Evolutionary conservation across 2,888 invertebrate species (phyloP), one percentile per base, ranked within the genome.

Genomic region (Protophormia terraenovae): DNA sequence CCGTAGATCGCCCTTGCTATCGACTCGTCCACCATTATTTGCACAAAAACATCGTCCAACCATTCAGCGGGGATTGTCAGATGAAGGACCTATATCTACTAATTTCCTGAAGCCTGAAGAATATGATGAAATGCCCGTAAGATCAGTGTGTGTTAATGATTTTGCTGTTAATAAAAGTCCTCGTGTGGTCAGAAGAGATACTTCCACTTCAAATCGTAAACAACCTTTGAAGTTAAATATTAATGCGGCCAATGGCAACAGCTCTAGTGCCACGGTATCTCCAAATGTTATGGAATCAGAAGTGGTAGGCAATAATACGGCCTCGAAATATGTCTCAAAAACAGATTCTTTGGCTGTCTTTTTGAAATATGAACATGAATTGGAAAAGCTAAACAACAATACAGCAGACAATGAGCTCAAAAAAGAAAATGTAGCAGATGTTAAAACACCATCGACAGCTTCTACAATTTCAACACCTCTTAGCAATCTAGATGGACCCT

Each of bases 81-180:
- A 93, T 79, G 93, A 93, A 84, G 93, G 93, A 2, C 93, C 93
- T 60, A 93, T 93, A 78, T 93, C 93, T 0, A 90, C 88, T 2
- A 93, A 91, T 81, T 93, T 93, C 81, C 89, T 93, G 14, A 93
- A 92, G 83, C 91, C 93, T 0, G 92, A 93, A 84, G 93, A 93
- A 78, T 93, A 89, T 71, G 93, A 93, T 64, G 93, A 93, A 87
- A 92, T 93, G 91, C 93, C 93, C 0, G 93, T 93, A 0, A 90
- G 92, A 60, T 90, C 93, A 2, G 92, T 90, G 5, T 93, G 93
- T 75, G 91, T 90, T 60, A 93, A 92, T 79, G 93, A 92, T 81
- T 92, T 91, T 76, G 90, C 90, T 8, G 73, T 89, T 7, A 88
- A 87, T 24, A 91, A 91, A 47, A 91, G 91, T 88, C 92, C 92